These are phyloP conservation scores for Lycopodina hypogea DNA, from an alignment of 37 sponge, comb jelly and placozoan species.

Conservation along the genomic window DNA sequence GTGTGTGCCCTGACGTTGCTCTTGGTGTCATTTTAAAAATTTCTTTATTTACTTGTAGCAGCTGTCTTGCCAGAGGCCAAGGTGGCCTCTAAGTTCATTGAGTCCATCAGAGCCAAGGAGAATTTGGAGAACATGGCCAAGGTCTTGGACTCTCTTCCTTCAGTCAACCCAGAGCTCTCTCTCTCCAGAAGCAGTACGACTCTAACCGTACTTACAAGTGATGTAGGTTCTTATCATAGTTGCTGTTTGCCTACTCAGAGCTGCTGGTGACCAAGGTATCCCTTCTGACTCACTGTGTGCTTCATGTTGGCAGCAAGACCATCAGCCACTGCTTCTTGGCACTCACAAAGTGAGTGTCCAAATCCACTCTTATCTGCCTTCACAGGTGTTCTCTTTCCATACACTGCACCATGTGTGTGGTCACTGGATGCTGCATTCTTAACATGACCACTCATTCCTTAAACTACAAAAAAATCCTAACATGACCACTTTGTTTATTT, in stretches of 20 bases:
- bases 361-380: background rate
- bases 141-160: constrained; percentile 28
- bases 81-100: constrained; percentile 45
- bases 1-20: no score
- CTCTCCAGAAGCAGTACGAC: constrained; percentile 26
- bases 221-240: constrained; percentile 22
- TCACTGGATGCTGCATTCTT: no score
- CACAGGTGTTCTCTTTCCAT: background rate
- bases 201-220: background rate
- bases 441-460: no score
- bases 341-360: constrained; percentile 58
- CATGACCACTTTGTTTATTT: no score
- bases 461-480: no score
- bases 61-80: constrained; percentile 16
- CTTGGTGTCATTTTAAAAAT: no score
- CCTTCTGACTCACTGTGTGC: constrained; percentile 79
- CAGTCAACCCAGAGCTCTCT: constrained; percentile 24
- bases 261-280: constrained; percentile 61
- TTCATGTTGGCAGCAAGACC: constrained; percentile 79
- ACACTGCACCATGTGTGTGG: no score
- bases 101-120: constrained; percentile 51
- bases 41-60: background rate
- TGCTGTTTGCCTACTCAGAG: constrained; percentile 21
- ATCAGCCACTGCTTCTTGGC: constrained; percentile 84
- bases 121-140: constrained; percentile 6